Conservation (phyloP, 2,797 vertebrate genomes). For the Lepus oiostolus region DNA sequence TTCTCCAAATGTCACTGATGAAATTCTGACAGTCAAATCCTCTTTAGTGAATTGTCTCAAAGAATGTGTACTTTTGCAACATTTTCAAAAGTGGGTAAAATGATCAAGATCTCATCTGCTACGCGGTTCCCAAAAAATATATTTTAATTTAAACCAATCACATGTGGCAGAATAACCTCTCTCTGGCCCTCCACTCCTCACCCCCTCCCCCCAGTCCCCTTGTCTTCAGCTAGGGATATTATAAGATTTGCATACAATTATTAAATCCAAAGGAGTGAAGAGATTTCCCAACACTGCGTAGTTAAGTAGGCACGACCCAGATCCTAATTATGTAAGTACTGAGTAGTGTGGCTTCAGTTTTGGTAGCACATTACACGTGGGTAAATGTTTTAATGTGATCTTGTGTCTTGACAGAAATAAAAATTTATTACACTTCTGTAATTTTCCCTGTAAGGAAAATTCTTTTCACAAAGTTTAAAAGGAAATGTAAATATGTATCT, state of each 20-base stretch:
- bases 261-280: conserved; percentile 30
- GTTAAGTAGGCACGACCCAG: conserved; percentile 29
- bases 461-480: conserved; percentile 54
- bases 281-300: conserved; percentile 58
- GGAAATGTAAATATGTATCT: conserved; percentile 15
- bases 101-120: conserved; percentile 10
- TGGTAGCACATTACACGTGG: background rate
- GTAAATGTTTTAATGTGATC: conserved; percentile 58
- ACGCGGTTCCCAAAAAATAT: conserved; percentile 55
- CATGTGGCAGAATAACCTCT: conserved; percentile 68
- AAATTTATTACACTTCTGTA: conserved; percentile 54
- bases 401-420: conserved; percentile 60
- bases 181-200: conserved; percentile 29
- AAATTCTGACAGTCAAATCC: background rate
- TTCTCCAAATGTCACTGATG: conserved; percentile 19
- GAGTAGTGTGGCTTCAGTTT: conserved; percentile 54
- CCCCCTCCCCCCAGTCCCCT: background rate
- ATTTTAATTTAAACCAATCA: background rate
- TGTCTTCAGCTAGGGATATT: conserved; percentile 55
- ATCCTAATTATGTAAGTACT: conserved; percentile 47
- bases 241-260: conserved; percentile 49
- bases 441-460: conserved; percentile 45
- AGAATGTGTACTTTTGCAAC: conserved; percentile 35
- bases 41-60: conserved; percentile 19
- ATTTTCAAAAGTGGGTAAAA: conserved; percentile 46